Evolutionary conservation across 2,113 vertebrate genomes (phyloP).

Genomic region (Alligator mississippiensis): DNA sequence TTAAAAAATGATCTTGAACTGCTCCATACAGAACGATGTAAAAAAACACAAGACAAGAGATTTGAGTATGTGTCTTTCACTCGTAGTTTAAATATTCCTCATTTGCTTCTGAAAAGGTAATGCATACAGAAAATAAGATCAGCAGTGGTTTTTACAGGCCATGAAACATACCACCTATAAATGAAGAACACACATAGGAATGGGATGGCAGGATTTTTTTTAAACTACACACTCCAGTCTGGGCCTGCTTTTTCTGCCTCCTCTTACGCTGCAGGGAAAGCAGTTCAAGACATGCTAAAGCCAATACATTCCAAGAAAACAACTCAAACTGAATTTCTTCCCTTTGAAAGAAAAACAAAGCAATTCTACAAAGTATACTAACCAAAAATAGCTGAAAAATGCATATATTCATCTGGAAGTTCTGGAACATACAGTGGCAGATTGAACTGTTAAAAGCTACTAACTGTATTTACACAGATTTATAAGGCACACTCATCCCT

Average conservation of each 20-base stretch:
- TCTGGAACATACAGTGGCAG: background rate
- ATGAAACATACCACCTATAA: too few relatives aligned
- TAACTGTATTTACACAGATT: fast-evolving
- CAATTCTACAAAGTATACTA: background rate
- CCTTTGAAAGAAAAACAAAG: background rate
- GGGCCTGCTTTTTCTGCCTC: slow-evolving; percentile 7
- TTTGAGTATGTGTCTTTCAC: background rate
- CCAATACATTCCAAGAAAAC: background rate
- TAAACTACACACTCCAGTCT: slow-evolving; percentile 31
- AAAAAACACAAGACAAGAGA: background rate
- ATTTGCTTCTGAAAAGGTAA: background rate
- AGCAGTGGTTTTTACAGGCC: background rate
- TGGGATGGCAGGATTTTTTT: slow-evolving; percentile 25
- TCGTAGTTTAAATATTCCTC: background rate
- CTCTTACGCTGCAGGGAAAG: slow-evolving; percentile 6
- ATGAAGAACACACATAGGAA: too few relatives aligned
- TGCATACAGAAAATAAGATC: background rate
- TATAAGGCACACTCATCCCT: background rate
- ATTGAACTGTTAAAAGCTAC: background rate
- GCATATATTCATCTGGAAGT: background rate
- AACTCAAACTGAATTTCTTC: background rate
- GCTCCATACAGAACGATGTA: background rate
- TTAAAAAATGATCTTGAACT: background rate
- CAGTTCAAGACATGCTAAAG: background rate
- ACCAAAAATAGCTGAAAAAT: background rate